Percentiles rank a stretch among this genome's conserved stretches.
phyloP scores from a whole-genome alignment of 2,888 invertebrate genomes.

The Eledona agricola region DNA sequence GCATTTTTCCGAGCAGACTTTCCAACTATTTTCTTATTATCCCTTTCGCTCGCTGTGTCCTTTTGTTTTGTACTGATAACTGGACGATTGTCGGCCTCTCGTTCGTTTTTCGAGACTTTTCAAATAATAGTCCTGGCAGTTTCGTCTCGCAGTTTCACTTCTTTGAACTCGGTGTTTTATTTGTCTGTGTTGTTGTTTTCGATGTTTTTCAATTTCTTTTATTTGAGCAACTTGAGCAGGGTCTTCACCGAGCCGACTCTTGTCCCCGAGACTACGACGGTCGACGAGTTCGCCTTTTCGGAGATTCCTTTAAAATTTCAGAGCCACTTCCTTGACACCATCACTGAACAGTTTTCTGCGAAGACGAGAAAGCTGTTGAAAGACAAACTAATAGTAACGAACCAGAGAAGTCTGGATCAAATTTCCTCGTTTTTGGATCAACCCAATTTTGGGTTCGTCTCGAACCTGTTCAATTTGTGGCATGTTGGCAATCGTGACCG shows the following conservation, averaged over 20 bases:
- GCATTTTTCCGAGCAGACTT: constrained; percentile 5
- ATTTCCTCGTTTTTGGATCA: background rate
- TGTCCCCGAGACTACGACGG: background rate
- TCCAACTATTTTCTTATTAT: background rate
- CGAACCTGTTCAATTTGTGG: background rate
- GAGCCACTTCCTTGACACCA: too few relatives aligned
- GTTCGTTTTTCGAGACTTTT: too few relatives aligned
- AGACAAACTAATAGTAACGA: constrained; percentile 1
- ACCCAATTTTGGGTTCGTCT: constrained; percentile 1
- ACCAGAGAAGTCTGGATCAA: background rate
- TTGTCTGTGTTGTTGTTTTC: constrained; percentile 6
- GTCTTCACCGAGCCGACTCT: constrained; percentile 6
- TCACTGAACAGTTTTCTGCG: background rate
- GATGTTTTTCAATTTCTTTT: constrained; percentile 1
- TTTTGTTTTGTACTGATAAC: too few relatives aligned
- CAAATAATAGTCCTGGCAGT: too few relatives aligned
- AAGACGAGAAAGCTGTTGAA: background rate
- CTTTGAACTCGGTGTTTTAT: too few relatives aligned
- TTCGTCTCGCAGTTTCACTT: too few relatives aligned
- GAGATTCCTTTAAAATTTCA: constrained; percentile 3
- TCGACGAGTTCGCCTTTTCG: constrained; percentile 1
- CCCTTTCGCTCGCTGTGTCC: too few relatives aligned
- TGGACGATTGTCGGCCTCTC: too few relatives aligned
- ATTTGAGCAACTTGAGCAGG: constrained; percentile 5
- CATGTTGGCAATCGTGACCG: too few relatives aligned